Base-by-base conservation (phyloP, 1,140 invertebrate species). In the Berghia stephanieae region DNA sequence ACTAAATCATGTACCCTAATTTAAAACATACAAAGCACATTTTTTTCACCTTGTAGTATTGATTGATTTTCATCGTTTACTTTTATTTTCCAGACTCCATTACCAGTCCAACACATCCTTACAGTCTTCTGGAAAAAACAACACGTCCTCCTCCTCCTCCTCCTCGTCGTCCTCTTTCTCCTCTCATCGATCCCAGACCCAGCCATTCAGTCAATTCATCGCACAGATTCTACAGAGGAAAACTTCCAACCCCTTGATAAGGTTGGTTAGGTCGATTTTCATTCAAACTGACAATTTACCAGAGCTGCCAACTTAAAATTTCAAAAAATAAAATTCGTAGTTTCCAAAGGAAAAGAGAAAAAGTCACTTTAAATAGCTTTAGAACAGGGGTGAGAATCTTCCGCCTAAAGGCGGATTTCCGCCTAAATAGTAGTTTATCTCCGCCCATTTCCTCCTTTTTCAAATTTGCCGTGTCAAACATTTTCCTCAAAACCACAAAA, bases 161-260 rank as follows among this genome's bases (percentile, higher is more conserved):
- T 4, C 85, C 85, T 67, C 71, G 83, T 16, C 77, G 82, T 21
- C 66, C 74, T 49, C 63, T 85, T n/a, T 63, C 81, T 34, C 92
- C 3, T 84, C 85, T 67, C 71, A 83, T 16, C 77, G 82, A 24
- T 60, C 74, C 44, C 63, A 85, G 21, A 67, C 81, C 36, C 92
- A 94, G 78, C 91, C 93, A 0, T 96, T 96, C 87, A 93, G 94
- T 69, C 85, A 91, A 5, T 92, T 93, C 46, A 93, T 97, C 3
- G 92, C 92, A 83, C 92, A 92, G 79, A 89, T 95, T 24, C 84
- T 97, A 40, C 92, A 93, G 76, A 91, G 93, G 46, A 92, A 92
- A 27, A 89, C 92, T 0, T 94, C 93, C 13, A 94, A 95, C 85
- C 95, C 95, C 0, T 92, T 96, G 75, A 90, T 96, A 0, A 94